Evolutionary conservation across 2,797 vertebrate genomes (phyloP).

Genomic region (Danionella dracula): DNA sequence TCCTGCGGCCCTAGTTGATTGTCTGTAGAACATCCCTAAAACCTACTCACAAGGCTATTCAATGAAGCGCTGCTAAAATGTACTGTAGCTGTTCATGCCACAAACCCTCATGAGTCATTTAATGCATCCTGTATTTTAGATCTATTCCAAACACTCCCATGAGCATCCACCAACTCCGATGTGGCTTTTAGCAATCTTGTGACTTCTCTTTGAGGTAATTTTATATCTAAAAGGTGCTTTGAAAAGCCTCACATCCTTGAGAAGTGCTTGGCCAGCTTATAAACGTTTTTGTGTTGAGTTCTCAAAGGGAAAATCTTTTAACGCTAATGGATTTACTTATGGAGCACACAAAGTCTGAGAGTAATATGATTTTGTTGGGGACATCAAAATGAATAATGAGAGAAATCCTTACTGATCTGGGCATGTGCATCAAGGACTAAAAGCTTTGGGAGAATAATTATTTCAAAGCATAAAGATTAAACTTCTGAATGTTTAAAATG

Average conservation of each 20-base stretch:
- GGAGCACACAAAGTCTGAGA: background rate
- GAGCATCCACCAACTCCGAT: background rate
- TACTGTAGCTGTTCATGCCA: background rate
- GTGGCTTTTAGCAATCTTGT: slow-evolving; percentile 11
- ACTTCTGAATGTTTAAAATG: background rate
- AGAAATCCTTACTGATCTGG: background rate
- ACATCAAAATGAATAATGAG: background rate
- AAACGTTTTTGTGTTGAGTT: background rate
- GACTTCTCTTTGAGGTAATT: background rate
- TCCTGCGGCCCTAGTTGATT: slow-evolving; percentile 12
- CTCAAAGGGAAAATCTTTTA: slow-evolving; percentile 8
- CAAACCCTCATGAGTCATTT: background rate
- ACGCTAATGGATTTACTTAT: slow-evolving; percentile 18
- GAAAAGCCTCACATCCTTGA: slow-evolving; percentile 25
- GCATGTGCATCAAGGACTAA: background rate
- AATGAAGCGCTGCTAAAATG: background rate
- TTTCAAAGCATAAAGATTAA: background rate
- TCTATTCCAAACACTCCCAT: background rate
- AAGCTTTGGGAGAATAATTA: background rate
- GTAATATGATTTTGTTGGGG: slow-evolving; percentile 15
- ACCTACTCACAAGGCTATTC: background rate
- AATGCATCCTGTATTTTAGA: background rate
- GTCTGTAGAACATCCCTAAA: background rate
- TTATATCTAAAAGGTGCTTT: slow-evolving; percentile 22
- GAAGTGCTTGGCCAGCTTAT: background rate